A percentile compares a stretch with the other conserved stretches of the same genome.
Conservation (phyloP, 2,888 invertebrate genomes). For the Allacma fusca region DNA sequence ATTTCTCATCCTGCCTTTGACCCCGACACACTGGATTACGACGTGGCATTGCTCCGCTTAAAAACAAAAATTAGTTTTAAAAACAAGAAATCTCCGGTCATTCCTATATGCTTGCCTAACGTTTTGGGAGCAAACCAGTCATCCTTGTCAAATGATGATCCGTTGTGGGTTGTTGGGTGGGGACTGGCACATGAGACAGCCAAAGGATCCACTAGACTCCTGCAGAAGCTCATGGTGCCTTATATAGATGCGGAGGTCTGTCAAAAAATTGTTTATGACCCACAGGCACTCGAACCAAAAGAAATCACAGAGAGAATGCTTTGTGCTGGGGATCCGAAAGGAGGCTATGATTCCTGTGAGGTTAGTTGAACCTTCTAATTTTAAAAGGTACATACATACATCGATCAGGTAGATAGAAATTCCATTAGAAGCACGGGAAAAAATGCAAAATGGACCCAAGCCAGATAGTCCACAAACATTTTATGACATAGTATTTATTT, state of each 20-base stretch:
- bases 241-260: slow-evolving; percentile 48
- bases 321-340: slow-evolving; percentile 43
- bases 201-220: slow-evolving; percentile 51
- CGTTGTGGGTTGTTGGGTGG: slow-evolving; percentile 47
- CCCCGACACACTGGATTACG: slow-evolving; percentile 51
- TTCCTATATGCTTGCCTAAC: slow-evolving; percentile 57
- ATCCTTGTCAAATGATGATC: slow-evolving; percentile 6
- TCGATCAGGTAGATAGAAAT: neutral
- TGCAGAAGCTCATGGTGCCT: slow-evolving; percentile 57
- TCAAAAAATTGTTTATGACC: slow-evolving; percentile 22
- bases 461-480: too few relatives aligned
- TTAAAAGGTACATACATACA: too few relatives aligned
- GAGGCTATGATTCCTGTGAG: slow-evolving; percentile 41
- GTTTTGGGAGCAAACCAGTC: neutral
- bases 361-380: slow-evolving; percentile 7
- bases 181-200: slow-evolving; percentile 46
- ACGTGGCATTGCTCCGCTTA: slow-evolving; percentile 54
- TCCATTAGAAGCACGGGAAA: too few relatives aligned
- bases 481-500: too few relatives aligned
- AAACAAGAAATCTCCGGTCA: slow-evolving; percentile 47
- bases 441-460: neutral
- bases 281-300: too few relatives aligned
- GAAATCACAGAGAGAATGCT: slow-evolving; percentile 43
- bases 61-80: slow-evolving; percentile 52
- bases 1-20: slow-evolving; percentile 56